Conservation (phyloP, 2,797 vertebrate genomes). For the Selene dorsalis region DNA sequence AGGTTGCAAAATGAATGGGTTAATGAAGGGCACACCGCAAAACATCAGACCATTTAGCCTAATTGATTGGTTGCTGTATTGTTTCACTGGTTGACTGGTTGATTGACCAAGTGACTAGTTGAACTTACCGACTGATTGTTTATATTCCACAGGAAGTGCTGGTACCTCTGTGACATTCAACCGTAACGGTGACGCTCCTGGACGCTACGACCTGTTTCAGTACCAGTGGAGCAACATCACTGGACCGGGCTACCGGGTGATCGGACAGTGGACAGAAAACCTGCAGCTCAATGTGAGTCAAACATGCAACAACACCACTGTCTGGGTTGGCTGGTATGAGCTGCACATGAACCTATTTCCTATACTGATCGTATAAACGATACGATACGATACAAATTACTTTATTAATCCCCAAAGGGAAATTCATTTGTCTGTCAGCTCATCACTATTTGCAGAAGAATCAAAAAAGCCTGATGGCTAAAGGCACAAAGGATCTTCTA, state of each 20-base stretch:
- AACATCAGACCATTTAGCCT: background rate
- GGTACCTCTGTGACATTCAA: constrained; percentile 95
- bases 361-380: background rate
- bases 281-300: constrained; percentile 93
- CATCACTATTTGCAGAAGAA: no score
- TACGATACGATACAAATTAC: no score
- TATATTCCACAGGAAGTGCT: constrained; percentile 88
- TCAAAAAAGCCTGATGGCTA: no score
- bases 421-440: no score
- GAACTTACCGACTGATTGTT: background rate
- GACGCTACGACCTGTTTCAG: constrained; percentile 96
- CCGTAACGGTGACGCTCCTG: constrained; percentile 93
- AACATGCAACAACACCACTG: background rate
- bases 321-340: no score
- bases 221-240: constrained; percentile 90
- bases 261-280: constrained; percentile 95
- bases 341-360: background rate
- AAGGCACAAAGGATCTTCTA: no score
- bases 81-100: background rate
- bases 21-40: background rate
- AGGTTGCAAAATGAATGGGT: no score
- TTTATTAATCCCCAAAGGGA: no score
- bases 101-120: background rate
- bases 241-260: constrained; percentile 86
- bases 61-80: background rate